Base-by-base conservation (phyloP, 2,113 vertebrate genomes). In the Struthidea cinerea region DNA sequence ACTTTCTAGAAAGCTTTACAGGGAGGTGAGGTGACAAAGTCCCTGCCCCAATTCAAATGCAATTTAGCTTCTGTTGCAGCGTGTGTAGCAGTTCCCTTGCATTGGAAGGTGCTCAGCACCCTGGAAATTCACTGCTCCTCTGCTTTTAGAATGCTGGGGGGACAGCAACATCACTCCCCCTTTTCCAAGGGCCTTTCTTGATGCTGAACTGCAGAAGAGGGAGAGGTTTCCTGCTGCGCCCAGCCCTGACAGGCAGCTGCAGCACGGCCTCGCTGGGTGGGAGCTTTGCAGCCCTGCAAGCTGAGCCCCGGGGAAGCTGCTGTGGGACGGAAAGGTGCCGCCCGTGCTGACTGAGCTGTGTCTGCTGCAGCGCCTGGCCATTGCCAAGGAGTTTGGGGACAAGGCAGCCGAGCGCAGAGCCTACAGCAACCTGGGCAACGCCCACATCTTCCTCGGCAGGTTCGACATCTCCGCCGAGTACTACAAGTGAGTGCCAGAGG, bases 331-430 rank as follows among this genome's bases (percentile, higher is more conserved):
- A 1, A 28, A 9, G 35, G 35, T 30, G 83, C 11, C 26, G 3
- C 37, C 47, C 14, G 79, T 56, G 24, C 87, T 85, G 57, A 91
- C 18, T 4, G 5, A 4, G n/a, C 49, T 85, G 39, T 96, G 23
- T 90, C 84, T 71, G 41, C 97, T 87, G 39, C 98, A 99, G 99
- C 98, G 99, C 84, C 98, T 99, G 20, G 98, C 99, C 95, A 99
- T 99, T 3, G 99, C 99, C 27, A 99, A 99, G 97, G 99, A 99
- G 92, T 99, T 99, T 52, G 99, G 99, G 79, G 99, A 99, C 98
- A 99, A 99, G 97, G 99, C 99, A 0, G 99, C 99, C 0, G 99
- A 99, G 94, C 96, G 99, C 73, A 96, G 99, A 64, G 99, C 99
- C 0, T 99, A 99, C 98, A 99, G 99, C 97, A 99, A 99, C 95